Evolutionary conservation across 30 jellyfish, hydroid and myxozoan genomes (phyloP).

Genomic region (Phacellophora camtschatica): DNA sequence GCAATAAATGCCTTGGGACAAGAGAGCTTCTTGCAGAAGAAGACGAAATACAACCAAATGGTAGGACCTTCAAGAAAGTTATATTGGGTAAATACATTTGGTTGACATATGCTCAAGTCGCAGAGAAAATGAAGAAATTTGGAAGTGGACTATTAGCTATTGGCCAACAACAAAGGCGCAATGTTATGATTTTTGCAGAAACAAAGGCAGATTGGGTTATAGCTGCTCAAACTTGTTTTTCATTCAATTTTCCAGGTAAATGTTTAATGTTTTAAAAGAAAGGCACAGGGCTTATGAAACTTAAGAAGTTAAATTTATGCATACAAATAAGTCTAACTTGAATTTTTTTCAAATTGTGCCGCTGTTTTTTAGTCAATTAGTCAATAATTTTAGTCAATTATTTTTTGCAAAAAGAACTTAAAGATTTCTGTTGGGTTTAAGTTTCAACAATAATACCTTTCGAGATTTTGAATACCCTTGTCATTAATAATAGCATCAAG

Average conservation of each 20-base stretch:
- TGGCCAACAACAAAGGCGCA: constrained; percentile 75
- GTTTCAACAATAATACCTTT: no score
- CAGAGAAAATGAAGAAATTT: constrained; percentile 47
- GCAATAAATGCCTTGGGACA: constrained; percentile 85
- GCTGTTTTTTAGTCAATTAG: no score
- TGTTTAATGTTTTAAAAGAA: no score
- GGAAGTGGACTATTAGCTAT: constrained; percentile 86
- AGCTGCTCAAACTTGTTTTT: constrained; percentile 93
- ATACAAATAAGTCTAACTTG: no score
- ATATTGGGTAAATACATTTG: constrained; percentile 92
- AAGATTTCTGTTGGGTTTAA: no score
- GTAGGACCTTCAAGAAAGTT: constrained; percentile 85
- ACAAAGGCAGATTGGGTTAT: constrained; percentile 96
- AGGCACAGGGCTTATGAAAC: no score
- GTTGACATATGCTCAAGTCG: constrained; percentile 74
- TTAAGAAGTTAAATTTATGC: no score
- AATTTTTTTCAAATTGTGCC: no score
- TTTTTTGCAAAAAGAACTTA: no score
- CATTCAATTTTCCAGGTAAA: constrained; percentile 78
- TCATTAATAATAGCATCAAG: no score
- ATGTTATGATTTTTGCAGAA: constrained; percentile 87
- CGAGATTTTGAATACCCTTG: no score
- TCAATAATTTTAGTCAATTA: no score
- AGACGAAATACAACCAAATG: constrained; percentile 95
- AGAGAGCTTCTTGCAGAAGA: constrained; percentile 92